Evolutionary conservation across 2,888 invertebrate genomes (phyloP), one percentile per base, ranked within the genome.

Genomic region (Enoplolaimus lenunculus): DNA sequence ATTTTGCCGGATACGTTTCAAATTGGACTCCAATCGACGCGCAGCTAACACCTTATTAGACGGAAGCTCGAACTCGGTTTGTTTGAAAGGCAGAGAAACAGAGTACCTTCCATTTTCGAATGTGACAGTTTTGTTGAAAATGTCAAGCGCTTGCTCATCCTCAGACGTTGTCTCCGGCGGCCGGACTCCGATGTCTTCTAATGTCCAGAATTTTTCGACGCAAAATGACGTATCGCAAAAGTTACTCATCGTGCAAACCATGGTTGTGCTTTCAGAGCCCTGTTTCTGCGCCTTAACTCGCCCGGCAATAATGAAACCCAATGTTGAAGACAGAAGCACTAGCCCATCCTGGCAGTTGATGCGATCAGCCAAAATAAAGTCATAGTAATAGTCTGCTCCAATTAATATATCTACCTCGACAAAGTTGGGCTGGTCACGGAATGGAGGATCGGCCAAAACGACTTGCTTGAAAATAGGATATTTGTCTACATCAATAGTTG

Each of bases 1-100:
- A n/a, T n/a, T n/a, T n/a, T n/a, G n/a, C n/a, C n/a, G n/a, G n/a
- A 67, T 34, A 7, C 59, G 59, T 68, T 30, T 59, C 2, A 60
- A 3, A 3, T n/a, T 2, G 2, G 68, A 68, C 31, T 60, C 13
- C 31, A 60, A 68, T n/a, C 68, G 68, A n/a, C 35, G 45, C 2
- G 57, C 21, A 34, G 62, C 59, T 21, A 45, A 21, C 45, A 7
- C 45, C 21, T 45, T 45, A 21, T 45, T 45, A 21, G 7, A 7
- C 7, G 45, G 45, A 7, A 45, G 21, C 7, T 45, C 21, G 21
- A 21, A 21, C 7, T 7, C 45, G 21, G 7, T 21, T 45, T 7
- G 21, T 45, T 45, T 45, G 21, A 45, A 21, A 7, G 45, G 45
- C 7, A 45, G 21, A 7, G 45, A 45, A 7, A 45, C 45, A 7